These are phyloP conservation scores for Amphiprion clarkii DNA, from an alignment of 2,797 vertebrate species.

Conservation along the genomic window DNA sequence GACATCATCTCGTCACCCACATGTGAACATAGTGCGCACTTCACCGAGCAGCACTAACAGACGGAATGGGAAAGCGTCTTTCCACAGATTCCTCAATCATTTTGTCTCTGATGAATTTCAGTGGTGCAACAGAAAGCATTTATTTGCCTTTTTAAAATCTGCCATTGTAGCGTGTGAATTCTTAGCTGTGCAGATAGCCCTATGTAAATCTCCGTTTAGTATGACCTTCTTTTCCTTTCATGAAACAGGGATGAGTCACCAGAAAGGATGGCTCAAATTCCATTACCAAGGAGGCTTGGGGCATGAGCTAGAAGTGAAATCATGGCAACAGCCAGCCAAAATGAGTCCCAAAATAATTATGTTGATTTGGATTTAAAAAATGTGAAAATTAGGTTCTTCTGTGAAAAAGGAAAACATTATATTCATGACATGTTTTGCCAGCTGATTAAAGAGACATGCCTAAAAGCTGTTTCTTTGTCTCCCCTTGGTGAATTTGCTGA, in stretches of 20 bases:
- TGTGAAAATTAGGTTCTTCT: constrained; percentile 51
- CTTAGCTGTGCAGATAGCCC: constrained; percentile 59
- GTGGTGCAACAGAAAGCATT: constrained; percentile 50
- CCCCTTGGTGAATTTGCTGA: constrained; percentile 49
- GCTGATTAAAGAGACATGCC: constrained; percentile 54
- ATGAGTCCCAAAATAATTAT: constrained; percentile 65
- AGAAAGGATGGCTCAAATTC: constrained; percentile 67
- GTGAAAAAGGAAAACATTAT: constrained; percentile 38
- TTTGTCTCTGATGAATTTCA: constrained; percentile 43
- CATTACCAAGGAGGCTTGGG: constrained; percentile 67
- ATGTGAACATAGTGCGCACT: constrained; percentile 34
- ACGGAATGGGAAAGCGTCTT: constrained; percentile 27
- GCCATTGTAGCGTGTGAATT: constrained; percentile 48
- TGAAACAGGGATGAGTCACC: constrained; percentile 72
- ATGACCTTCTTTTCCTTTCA: constrained; percentile 73
- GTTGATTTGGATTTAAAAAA: constrained; percentile 44
- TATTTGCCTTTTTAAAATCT: constrained; percentile 56
- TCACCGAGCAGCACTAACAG: constrained; percentile 34
- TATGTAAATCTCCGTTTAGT: constrained; percentile 75
- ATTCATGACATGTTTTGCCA: constrained; percentile 44
- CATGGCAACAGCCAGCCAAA: constrained; percentile 45
- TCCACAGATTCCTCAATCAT: constrained; percentile 27
- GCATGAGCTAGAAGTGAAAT: constrained; percentile 62
- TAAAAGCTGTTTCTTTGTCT: constrained; percentile 30
- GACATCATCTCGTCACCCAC: constrained; percentile 44